A percentile compares a stretch with the other conserved stretches of the same genome.
Evolutionary conservation across 2,888 invertebrate genomes (phyloP).

Genomic region (Eurois occulta): DNA sequence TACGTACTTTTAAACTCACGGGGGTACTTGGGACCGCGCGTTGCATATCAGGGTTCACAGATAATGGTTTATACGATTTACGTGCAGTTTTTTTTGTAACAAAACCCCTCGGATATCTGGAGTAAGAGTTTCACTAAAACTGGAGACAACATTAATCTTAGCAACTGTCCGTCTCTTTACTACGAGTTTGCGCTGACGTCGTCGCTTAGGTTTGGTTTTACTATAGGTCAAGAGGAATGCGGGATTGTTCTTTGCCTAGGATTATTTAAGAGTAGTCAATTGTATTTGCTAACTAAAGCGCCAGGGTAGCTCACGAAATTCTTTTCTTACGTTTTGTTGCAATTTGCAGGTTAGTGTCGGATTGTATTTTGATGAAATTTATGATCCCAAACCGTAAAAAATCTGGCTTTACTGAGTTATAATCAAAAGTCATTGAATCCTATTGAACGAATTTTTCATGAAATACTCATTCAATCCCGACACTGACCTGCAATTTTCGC

Average conservation of each 20-base stretch:
- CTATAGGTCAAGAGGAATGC: conserved; percentile 5
- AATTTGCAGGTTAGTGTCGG: too few relatives aligned
- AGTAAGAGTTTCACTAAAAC: conserved; percentile 79
- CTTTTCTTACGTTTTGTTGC: too few relatives aligned
- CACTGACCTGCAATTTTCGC: too few relatives aligned
- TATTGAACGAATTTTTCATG: too few relatives aligned
- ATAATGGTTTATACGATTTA: conserved; percentile 63
- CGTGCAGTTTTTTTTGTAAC: conserved; percentile 60
- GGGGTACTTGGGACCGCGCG: conserved; percentile 55
- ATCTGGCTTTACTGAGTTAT: too few relatives aligned
- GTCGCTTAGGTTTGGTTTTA: conserved; percentile 31
- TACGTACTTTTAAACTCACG: conserved; percentile 58
- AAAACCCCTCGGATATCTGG: conserved; percentile 76
- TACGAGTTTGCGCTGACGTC: conserved; percentile 63
- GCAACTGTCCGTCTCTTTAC: conserved; percentile 76
- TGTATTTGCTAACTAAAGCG: neutral
- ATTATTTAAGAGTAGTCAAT: neutral
- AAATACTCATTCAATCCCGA: too few relatives aligned
- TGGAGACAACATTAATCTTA: conserved; percentile 85
- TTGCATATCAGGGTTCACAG: conserved; percentile 55
- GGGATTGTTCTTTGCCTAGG: neutral
- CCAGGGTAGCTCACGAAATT: too few relatives aligned
- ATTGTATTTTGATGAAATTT: too few relatives aligned
- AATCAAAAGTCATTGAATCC: too few relatives aligned
- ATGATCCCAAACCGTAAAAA: too few relatives aligned